These are phyloP conservation scores for Oxycera nigricornis DNA, from an alignment of 2,888 invertebrate genomes.

Conservation along the genomic window DNA sequence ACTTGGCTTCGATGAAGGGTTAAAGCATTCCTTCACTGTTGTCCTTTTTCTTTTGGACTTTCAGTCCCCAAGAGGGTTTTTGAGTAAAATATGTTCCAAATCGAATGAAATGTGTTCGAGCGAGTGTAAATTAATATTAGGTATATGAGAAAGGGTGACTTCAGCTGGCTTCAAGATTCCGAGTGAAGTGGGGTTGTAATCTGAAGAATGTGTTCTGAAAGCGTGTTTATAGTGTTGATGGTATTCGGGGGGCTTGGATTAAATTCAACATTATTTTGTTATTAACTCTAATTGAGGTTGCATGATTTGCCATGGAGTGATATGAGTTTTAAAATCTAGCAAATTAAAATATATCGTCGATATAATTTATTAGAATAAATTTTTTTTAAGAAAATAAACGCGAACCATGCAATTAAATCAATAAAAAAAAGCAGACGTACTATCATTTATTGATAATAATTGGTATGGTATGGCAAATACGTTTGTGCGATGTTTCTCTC, in stretches of 20 bases:
- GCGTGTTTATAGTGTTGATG: conserved; percentile 6
- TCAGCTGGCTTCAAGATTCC: neutral
- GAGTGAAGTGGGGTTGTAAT: conserved; percentile 14
- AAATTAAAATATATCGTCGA: too few relatives aligned
- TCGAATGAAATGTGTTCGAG: conserved; percentile 46
- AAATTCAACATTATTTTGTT: neutral
- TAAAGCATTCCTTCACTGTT: conserved; percentile 4
- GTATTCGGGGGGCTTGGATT: conserved; percentile 1
- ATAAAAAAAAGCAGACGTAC: too few relatives aligned
- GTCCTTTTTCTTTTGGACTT: conserved; percentile 2
- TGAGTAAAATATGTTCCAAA: conserved; percentile 46
- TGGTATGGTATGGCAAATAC: too few relatives aligned
- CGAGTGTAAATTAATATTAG: conserved; percentile 45
- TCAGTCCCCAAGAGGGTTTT: conserved; percentile 45
- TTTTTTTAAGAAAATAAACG: too few relatives aligned
- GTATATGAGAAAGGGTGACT: neutral
- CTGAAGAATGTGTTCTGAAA: neutral
- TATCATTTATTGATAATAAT: too few relatives aligned
- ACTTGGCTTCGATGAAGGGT: conserved; percentile 20
- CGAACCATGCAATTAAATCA: too few relatives aligned
- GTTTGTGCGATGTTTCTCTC: too few relatives aligned
- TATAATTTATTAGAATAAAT: too few relatives aligned
- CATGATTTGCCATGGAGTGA: neutral
- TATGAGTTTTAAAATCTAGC: too few relatives aligned
- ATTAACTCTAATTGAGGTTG: neutral